Conservation (phyloP, 2,888 invertebrate genomes). For the Erpobdella octoculata region DNA sequence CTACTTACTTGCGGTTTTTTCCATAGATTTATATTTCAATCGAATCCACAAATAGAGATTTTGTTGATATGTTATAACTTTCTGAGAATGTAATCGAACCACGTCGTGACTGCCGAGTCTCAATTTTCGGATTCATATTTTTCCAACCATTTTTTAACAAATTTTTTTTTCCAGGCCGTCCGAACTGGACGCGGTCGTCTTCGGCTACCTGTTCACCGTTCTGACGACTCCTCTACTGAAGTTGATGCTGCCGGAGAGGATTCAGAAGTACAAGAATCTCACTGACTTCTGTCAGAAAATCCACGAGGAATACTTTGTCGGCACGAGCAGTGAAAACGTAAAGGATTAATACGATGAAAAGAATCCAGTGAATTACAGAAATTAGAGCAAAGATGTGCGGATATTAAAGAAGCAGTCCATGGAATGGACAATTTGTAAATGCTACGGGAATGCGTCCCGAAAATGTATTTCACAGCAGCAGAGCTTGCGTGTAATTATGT, state of each 20-base stretch:
- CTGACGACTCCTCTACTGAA: conserved; percentile 80
- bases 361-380: too few species aligned
- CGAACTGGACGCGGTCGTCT: conserved; percentile 88
- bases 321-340: not conserved
- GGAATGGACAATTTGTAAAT: too few species aligned
- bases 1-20: too few species aligned
- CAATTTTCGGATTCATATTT: conserved; percentile 48
- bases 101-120: conserved; percentile 51
- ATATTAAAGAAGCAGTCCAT: too few species aligned
- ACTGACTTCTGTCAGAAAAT: conserved; percentile 74
- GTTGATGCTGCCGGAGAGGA: conserved; percentile 69
- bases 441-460: too few species aligned
- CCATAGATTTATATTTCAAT: too few species aligned
- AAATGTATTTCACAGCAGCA: too few species aligned
- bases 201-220: conserved; percentile 91
- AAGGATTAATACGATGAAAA: not conserved
- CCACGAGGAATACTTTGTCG: conserved; percentile 55
- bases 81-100: too few species aligned
- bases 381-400: too few species aligned
- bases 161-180: conserved; percentile 65
- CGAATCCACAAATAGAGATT: too few species aligned
- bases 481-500: too few species aligned
- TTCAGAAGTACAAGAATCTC: conserved; percentile 68
- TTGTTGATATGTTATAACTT: too few species aligned
- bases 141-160: not conserved